These are phyloP conservation scores for Helicoverpa zea DNA, from an alignment of 1,140 invertebrate genomes.

Conservation along the genomic window DNA sequence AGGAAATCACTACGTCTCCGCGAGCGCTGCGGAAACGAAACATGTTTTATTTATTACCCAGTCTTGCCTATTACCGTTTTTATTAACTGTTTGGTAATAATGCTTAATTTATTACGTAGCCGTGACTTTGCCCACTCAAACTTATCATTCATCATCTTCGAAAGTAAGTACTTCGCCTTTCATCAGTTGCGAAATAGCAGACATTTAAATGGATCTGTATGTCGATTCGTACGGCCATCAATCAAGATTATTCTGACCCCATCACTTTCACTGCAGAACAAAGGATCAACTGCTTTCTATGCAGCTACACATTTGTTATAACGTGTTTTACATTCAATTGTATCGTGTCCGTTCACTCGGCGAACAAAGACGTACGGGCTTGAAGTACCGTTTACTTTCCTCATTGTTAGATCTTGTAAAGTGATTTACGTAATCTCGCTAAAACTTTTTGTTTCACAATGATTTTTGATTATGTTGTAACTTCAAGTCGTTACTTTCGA, in stretches of 20 bases:
- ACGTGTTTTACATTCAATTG: constrained; percentile 68
- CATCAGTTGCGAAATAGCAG: constrained; percentile 6
- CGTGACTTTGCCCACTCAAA: background rate
- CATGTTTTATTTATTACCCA: background rate
- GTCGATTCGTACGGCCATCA: constrained; percentile 56
- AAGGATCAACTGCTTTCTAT: constrained; percentile 79
- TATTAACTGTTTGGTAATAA: background rate
- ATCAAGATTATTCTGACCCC: constrained; percentile 57
- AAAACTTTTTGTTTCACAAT: constrained; percentile 2
- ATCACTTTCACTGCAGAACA: constrained; percentile 74
- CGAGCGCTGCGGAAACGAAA: background rate
- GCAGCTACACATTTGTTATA: constrained; percentile 42
- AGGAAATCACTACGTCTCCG: background rate
- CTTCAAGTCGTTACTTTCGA: constrained; percentile 14
- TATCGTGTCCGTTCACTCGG: constrained; percentile 39
- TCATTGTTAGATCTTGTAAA: constrained; percentile 21
- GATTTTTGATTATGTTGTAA: constrained; percentile 34
- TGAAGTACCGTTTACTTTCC: background rate
- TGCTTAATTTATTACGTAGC: background rate
- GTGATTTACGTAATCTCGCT: constrained; percentile 3
- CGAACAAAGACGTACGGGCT: constrained; percentile 10
- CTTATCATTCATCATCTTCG: background rate
- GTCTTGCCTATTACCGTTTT: background rate
- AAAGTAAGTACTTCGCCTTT: constrained; percentile 3
- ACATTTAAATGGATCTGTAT: constrained; percentile 61